Conservation (phyloP, 2,888 invertebrate genomes). For the Epistrophe eligans region DNA sequence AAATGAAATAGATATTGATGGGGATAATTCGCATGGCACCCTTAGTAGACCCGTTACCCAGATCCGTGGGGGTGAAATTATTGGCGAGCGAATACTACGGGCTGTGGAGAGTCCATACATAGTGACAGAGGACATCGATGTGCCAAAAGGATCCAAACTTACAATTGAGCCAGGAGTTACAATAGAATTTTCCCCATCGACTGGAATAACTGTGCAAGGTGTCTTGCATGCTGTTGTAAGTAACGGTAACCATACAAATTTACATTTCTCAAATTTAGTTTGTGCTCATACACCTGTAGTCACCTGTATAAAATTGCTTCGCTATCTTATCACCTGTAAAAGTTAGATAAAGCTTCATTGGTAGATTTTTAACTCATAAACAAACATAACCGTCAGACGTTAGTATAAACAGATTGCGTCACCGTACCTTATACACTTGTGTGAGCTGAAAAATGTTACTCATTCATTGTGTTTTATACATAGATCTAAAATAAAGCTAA, state of each 20-base stretch:
- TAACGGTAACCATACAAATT: constrained; percentile 75
- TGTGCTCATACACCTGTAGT: constrained; percentile 53
- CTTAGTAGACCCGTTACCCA: constrained; percentile 78
- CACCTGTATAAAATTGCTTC: constrained; percentile 26
- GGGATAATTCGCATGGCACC: constrained; percentile 50
- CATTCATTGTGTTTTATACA: constrained; percentile 21
- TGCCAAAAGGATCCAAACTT: constrained; percentile 91
- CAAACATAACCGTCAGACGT: constrained; percentile 58
- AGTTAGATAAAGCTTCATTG: constrained; percentile 57
- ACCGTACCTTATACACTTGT: constrained; percentile 20
- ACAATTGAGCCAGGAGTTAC: constrained; percentile 95
- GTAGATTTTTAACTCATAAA: constrained; percentile 38
- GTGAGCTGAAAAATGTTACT: constrained; percentile 35
- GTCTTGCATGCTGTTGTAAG: constrained; percentile 95
- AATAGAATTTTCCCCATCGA: constrained; percentile 94
- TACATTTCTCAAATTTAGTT: neutral
- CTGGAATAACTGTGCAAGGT: constrained; percentile 96
- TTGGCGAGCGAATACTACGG: constrained; percentile 81
- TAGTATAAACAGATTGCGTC: constrained; percentile 69
- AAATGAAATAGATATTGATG: constrained; percentile 69
- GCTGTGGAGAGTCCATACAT: constrained; percentile 89
- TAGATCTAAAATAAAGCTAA: constrained; percentile 28
- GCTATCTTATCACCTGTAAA: constrained; percentile 71
- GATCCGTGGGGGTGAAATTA: constrained; percentile 81
- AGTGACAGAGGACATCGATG: constrained; percentile 91